A percentile compares a stretch with the other conserved stretches of the same genome.
Conservation (phyloP, 2,113 vertebrate genomes). For the Xiphophorus maculatus region DNA sequence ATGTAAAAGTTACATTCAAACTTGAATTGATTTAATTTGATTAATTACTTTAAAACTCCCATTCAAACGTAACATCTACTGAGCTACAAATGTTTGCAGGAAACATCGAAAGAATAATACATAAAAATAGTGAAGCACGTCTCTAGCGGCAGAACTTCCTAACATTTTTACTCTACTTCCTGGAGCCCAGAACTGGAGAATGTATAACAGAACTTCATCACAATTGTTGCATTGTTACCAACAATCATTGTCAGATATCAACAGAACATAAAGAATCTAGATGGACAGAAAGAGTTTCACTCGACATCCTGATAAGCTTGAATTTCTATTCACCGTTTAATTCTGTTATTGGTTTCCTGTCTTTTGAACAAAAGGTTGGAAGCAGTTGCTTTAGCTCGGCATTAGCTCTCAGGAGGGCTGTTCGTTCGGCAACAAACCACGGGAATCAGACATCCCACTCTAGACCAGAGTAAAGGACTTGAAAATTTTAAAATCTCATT, state of each 20-base stretch:
- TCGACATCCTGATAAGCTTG: not conserved
- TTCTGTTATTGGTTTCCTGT: not conserved
- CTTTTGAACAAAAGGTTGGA: not conserved
- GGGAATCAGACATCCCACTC: constrained; percentile 19
- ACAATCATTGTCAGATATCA: constrained; percentile 44
- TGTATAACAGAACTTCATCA: no score
- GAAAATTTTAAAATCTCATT: constrained; percentile 8
- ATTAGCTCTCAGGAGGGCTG: not conserved
- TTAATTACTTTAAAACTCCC: not conserved
- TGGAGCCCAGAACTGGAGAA: no score
- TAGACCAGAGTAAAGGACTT: constrained; percentile 17
- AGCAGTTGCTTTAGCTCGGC: constrained; percentile 17
- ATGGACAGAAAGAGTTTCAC: constrained; percentile 10
- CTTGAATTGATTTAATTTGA: no score
- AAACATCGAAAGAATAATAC: not conserved
- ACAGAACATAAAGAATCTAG: constrained; percentile 25
- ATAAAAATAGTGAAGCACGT: constrained; percentile 12
- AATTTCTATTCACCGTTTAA: not conserved
- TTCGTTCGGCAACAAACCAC: constrained; percentile 14
- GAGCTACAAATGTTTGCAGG: constrained; percentile 7
- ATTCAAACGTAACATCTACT: constrained; percentile 13
- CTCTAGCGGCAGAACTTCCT: constrained; percentile 28
- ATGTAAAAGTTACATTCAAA: no score
- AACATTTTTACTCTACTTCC: constrained; percentile 6
- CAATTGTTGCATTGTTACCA: constrained; percentile 3